Conservation (phyloP, 37 sponge, comb jelly and placozoan species). For the Corticium candelabrum region DNA sequence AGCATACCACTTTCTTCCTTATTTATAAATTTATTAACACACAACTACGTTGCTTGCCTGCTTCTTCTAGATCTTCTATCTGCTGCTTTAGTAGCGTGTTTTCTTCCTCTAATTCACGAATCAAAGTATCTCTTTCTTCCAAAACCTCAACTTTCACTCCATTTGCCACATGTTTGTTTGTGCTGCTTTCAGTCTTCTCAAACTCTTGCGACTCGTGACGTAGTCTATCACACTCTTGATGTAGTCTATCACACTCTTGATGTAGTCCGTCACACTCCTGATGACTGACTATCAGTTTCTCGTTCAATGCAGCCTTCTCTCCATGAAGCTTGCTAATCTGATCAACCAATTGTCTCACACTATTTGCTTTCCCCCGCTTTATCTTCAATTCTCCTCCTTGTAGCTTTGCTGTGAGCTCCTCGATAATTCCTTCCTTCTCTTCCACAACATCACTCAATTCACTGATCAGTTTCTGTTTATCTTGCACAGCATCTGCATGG, state of each 20-base stretch:
- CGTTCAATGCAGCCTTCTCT: constrained; percentile 15
- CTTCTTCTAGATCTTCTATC: no score
- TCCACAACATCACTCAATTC: constrained; percentile 35
- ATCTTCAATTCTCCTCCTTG: background rate
- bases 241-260: constrained; percentile 7
- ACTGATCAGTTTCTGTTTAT: constrained; percentile 37
- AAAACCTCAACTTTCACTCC: no score
- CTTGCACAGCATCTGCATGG: constrained; percentile 26
- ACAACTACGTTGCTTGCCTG: no score
- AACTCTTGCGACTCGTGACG: constrained; percentile 11
- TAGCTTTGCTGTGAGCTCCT: background rate
- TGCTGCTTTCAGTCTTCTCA: background rate
- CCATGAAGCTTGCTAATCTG: constrained; percentile 17
- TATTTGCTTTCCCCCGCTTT: background rate
- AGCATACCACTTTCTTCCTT: no score
- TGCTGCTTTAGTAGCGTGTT: no score
- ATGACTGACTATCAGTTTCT: no score
- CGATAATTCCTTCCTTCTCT: constrained; percentile 43
- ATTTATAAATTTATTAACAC: no score
- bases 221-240: constrained; percentile 8
- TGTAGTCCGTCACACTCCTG: constrained; percentile 8
- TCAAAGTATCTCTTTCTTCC: no score
- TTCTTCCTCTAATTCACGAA: no score
- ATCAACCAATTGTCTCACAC: constrained; percentile 21
- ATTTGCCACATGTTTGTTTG: no score